These are phyloP conservation scores for Lepidurus arcticus DNA, from an alignment of 1,140 invertebrate genomes.

Conservation along the genomic window DNA sequence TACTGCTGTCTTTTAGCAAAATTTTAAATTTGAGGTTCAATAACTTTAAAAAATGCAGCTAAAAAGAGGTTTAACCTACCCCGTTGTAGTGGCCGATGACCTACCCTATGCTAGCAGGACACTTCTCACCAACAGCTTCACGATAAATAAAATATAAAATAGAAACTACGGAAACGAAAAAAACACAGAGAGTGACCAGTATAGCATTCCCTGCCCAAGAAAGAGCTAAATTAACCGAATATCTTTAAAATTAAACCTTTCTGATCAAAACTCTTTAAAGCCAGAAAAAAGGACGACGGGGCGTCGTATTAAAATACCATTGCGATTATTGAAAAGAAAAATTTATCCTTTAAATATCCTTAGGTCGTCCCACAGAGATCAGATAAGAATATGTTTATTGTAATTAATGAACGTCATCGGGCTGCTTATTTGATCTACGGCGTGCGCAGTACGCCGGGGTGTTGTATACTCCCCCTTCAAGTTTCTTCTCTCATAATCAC, in stretches of 20 bases:
- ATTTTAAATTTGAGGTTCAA: neutral
- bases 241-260: neutral
- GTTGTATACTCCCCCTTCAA: neutral
- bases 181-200: too few species aligned
- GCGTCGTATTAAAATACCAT: neutral
- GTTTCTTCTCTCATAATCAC: neutral
- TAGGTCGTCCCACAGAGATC: neutral
- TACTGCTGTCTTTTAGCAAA: neutral
- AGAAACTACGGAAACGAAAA: too few species aligned
- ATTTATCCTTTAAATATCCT: neutral
- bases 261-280: neutral
- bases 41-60: neutral
- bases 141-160: too few species aligned
- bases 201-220: neutral
- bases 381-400: neutral
- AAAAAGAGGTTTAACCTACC: neutral
- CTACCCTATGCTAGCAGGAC: neutral
- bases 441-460: neutral
- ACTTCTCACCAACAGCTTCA: too few species aligned
- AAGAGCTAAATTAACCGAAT: neutral
- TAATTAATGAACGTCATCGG: neutral
- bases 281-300: neutral
- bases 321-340: neutral
- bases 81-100: neutral
- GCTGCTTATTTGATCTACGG: neutral